Conservation (phyloP, 2,888 invertebrate genomes). For the Chesias legatella region DNA sequence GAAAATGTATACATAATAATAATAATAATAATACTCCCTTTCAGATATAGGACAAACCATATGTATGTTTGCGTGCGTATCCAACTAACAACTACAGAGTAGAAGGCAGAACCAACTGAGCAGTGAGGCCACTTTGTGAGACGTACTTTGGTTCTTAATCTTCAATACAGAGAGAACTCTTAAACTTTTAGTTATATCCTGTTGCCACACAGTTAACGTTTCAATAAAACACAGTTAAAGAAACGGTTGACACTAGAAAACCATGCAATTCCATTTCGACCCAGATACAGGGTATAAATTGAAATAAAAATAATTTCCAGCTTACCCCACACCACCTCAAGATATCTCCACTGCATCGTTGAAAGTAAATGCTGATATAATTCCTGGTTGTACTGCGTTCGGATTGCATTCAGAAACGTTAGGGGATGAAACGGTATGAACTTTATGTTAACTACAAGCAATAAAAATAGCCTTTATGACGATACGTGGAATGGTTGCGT, state of each 20-base stretch:
- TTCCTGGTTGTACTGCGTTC: conserved; percentile 70
- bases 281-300: conserved; percentile 31
- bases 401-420: conserved; percentile 74
- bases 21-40: no score
- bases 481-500: conserved; percentile 74
- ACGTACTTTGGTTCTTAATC: no score
- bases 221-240: conserved; percentile 9
- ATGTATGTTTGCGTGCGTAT: no score
- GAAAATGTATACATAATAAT: no score
- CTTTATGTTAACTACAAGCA: conserved; percentile 73
- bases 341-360: conserved; percentile 76
- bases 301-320: conserved; percentile 62
- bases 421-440: conserved; percentile 72
- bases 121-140: no score
- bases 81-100: no score
- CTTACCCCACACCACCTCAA: conserved; percentile 60
- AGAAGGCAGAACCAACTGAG: no score
- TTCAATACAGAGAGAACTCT: no score
- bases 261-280: conserved; percentile 7
- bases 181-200: no score
- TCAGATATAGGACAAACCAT: no score
- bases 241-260: conserved; percentile 13
- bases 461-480: conserved; percentile 78
- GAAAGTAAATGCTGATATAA: conserved; percentile 75
- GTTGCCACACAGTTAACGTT: background rate